Conservation (phyloP, 1,140 invertebrate species). For the Semibalanus balanoides region DNA sequence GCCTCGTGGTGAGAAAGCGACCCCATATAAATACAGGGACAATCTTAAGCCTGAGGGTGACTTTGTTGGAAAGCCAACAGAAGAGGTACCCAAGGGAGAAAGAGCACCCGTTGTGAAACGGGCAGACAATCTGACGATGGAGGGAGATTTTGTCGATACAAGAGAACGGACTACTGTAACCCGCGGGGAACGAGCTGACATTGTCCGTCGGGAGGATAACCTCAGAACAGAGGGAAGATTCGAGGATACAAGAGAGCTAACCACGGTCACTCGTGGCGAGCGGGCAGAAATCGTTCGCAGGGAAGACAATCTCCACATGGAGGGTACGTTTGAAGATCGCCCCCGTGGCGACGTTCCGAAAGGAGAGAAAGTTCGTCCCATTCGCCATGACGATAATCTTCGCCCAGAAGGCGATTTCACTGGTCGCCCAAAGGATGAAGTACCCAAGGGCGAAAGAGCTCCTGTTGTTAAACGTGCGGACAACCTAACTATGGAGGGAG, state of each 20-base stretch:
- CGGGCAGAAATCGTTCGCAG: slow-evolving; percentile 25
- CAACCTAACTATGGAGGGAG: slow-evolving; percentile 32
- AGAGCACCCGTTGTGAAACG: slow-evolving; percentile 14
- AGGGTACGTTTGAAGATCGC: slow-evolving; percentile 30
- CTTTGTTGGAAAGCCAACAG: slow-evolving; percentile 30
- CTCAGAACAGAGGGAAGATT: slow-evolving; percentile 46
- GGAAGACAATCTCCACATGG: slow-evolving; percentile 28
- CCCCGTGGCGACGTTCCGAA: slow-evolving; percentile 30
- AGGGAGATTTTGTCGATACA: slow-evolving; percentile 35
- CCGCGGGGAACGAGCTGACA: slow-evolving; percentile 25
- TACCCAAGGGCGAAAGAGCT: neutral
- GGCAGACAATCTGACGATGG: slow-evolving; percentile 21
- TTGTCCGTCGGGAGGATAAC: slow-evolving; percentile 34
- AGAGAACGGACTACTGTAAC: slow-evolving; percentile 11
- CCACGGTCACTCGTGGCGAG: slow-evolving; percentile 25
- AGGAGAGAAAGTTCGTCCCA: slow-evolving; percentile 32
- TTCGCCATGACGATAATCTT: slow-evolving; percentile 37
- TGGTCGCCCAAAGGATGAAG: too few species aligned
- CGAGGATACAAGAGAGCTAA: slow-evolving; percentile 15
- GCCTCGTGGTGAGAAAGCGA: slow-evolving; percentile 10
- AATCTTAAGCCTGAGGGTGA: slow-evolving; percentile 39
- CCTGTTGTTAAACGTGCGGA: slow-evolving; percentile 9
- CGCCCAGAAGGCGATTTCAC: slow-evolving; percentile 42
- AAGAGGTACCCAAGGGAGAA: neutral
- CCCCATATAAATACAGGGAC: slow-evolving; percentile 18